These are phyloP conservation scores for Cheirogaleus major DNA, from an alignment of 2,797 vertebrate species.

Conservation along the genomic window DNA sequence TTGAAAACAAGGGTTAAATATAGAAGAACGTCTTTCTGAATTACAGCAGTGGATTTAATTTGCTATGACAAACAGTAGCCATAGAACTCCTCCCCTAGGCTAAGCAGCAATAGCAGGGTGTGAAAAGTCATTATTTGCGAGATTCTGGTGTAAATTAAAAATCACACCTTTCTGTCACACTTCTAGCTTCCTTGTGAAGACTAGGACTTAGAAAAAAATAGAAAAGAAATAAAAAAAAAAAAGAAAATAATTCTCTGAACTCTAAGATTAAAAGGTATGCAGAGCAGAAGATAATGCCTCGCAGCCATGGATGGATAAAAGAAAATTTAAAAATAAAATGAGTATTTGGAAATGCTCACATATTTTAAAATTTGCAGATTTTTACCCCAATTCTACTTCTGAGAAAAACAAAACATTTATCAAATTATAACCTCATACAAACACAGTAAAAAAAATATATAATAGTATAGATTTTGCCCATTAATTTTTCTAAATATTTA, in stretches of 20 bases:
- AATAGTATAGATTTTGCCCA: background rate
- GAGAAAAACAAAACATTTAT: background rate
- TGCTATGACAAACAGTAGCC: conserved; percentile 84
- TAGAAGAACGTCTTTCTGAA: conserved; percentile 69
- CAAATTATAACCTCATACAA: background rate
- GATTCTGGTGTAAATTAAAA: conserved; percentile 88
- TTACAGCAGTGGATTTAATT: conserved; percentile 78
- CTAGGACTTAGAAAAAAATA: conserved; percentile 35
- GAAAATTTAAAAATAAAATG: conserved; percentile 37
- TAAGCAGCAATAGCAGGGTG: conserved; percentile 81
- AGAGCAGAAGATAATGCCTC: conserved; percentile 57
- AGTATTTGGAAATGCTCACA: background rate
- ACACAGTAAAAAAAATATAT: background rate
- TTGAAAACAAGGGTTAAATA: conserved; percentile 82
- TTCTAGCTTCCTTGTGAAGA: conserved; percentile 84
- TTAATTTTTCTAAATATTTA: conserved; percentile 25
- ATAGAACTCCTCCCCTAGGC: conserved; percentile 79
- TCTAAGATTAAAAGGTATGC: conserved; percentile 66
- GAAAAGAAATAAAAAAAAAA: background rate
- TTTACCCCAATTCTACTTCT: background rate
- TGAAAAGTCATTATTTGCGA: conserved; percentile 89
- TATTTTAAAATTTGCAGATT: background rate
- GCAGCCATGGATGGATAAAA: background rate
- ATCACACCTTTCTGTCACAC: conserved; percentile 88
- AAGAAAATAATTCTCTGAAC: conserved; percentile 26